A percentile compares a stretch with the other conserved stretches of the same genome.
phyloP scores from a whole-genome alignment of 2,888 invertebrate genomes.

The Melanchra persicariae region DNA sequence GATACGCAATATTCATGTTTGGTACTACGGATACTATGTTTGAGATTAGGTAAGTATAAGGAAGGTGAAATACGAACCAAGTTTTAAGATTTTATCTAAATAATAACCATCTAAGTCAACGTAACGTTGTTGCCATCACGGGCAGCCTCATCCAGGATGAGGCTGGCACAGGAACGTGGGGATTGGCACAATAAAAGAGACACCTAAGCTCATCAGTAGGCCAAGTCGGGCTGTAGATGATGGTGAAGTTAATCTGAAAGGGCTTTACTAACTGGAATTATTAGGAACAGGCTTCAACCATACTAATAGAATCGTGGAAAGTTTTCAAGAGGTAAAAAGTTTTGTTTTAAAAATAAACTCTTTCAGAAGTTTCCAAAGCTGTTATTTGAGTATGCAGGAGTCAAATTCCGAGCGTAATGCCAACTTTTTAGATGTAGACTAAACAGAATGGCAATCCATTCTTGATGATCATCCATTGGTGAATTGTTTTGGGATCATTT shows the following conservation, averaged over 20 bases:
- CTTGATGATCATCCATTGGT: not conserved
- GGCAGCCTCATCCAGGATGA: too few relatives aligned
- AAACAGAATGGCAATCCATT: slow-evolving; percentile 8
- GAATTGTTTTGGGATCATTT: not conserved
- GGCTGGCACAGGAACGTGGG: too few relatives aligned
- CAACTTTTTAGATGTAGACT: slow-evolving; percentile 34
- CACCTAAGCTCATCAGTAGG: too few relatives aligned
- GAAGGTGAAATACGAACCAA: too few relatives aligned
- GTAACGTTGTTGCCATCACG: too few relatives aligned
- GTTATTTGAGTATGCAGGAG: slow-evolving; percentile 2
- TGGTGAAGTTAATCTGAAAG: not conserved
- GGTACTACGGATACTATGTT: not conserved
- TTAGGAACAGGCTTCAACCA: not conserved
- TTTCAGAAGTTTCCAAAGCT: not conserved
- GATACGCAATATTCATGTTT: slow-evolving; percentile 13
- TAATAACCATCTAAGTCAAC: not conserved
- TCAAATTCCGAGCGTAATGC: slow-evolving; percentile 34
- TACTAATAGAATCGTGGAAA: not conserved
- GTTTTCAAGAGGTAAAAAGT: not conserved
- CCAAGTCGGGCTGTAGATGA: too few relatives aligned
- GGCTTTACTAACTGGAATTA: not conserved
- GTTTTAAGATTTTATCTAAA: not conserved
- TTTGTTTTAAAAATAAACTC: slow-evolving; percentile 38
- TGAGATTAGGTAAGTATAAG: too few relatives aligned
- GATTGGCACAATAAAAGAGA: too few relatives aligned